A percentile compares a stretch with the other conserved stretches of the same genome.
phyloP scores from a whole-genome alignment of 2,888 invertebrate genomes.

The Pharmacophagus antenor region DNA sequence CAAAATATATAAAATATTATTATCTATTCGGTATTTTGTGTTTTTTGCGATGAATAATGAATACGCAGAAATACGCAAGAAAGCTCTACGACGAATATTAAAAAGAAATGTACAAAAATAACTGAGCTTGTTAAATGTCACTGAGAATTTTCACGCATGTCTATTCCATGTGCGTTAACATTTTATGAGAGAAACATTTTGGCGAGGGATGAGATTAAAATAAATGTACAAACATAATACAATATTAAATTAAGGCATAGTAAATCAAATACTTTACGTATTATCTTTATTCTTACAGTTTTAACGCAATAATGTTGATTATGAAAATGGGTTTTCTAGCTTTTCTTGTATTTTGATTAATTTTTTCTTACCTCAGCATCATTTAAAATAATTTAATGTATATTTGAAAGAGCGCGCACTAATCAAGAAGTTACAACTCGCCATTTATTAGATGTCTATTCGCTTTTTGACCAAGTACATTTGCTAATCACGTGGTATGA shows the following conservation, averaged over 20 bases:
- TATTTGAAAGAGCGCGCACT: too few relatives aligned
- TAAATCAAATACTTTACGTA: not conserved
- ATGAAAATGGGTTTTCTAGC: too few relatives aligned
- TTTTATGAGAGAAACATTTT: not conserved
- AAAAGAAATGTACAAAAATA: slow-evolving; percentile 12
- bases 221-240: not conserved
- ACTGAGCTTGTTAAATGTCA: slow-evolving; percentile 23
- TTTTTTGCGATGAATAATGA: not conserved
- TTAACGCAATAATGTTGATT: too few relatives aligned
- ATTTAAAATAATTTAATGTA: too few relatives aligned
- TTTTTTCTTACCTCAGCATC: too few relatives aligned
- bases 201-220: not conserved
- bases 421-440: too few relatives aligned
- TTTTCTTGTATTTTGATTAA: too few relatives aligned
- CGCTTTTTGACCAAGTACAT: too few relatives aligned
- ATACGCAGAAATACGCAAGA: slow-evolving; percentile 1
- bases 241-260: not conserved
- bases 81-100: slow-evolving; percentile 5
- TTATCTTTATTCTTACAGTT: too few relatives aligned
- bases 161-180: not conserved
- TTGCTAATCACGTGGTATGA: too few relatives aligned
- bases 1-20: not conserved
- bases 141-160: slow-evolving; percentile 20
- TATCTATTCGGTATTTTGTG: not conserved
- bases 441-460: too few relatives aligned